A percentile compares a stretch with the other conserved stretches of the same genome.
These are phyloP conservation scores for Propithecus perrieri DNA, from an alignment of 2,797 vertebrate genomes.

Conservation along the genomic window DNA sequence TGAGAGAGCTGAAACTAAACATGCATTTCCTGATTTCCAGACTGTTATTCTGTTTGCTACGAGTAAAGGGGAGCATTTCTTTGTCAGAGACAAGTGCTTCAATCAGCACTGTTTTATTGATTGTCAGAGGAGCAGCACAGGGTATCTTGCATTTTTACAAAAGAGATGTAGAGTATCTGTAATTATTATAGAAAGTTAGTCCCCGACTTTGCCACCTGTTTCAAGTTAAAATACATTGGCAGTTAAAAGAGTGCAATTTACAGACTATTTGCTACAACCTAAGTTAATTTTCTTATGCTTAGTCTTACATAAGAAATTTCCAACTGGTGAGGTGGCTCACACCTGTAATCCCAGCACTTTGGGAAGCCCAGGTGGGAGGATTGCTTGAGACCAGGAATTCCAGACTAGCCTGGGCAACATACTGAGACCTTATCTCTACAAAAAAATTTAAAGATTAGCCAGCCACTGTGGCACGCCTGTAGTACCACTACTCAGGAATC, in stretches of 20 bases:
- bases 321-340: too few relatives aligned
- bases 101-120: not conserved
- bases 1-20: not conserved
- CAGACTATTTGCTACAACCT: not conserved
- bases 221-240: not conserved
- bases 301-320: not conserved
- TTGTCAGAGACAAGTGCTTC: not conserved
- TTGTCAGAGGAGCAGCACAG: not conserved
- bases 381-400: too few relatives aligned
- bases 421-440: too few relatives aligned
- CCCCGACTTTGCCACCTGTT: not conserved
- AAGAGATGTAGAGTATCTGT: not conserved
- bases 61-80: not conserved
- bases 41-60: not conserved
- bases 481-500: too few relatives aligned
- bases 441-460: too few relatives aligned
- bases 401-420: too few relatives aligned
- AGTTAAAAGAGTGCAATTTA: not conserved
- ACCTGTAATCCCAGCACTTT: too few relatives aligned
- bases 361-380: too few relatives aligned
- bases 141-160: not conserved
- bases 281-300: not conserved
- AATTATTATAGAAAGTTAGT: constrained; percentile 27
- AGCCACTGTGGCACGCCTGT: too few relatives aligned
- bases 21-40: not conserved